Percentiles rank a stretch among this genome's conserved stretches.
These are phyloP conservation scores for Phocoena sinus DNA, from an alignment of 2,113 vertebrate species.

Conservation along the genomic window DNA sequence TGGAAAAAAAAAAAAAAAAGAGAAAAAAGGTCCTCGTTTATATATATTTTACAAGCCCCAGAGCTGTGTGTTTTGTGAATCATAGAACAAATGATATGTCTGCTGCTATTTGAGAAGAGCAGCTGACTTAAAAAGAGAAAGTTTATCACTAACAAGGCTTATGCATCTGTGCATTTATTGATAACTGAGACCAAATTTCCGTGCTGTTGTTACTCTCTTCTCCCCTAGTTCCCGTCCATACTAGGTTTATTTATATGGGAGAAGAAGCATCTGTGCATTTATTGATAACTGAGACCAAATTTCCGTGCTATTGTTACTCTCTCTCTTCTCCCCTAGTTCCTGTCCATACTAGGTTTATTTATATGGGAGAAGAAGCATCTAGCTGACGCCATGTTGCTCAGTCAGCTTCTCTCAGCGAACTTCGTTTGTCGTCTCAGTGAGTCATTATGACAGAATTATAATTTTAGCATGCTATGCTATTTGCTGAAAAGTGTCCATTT, in stretches of 20 bases:
- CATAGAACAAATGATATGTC: conserved; percentile 35
- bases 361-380: background rate
- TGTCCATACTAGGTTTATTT: conserved; percentile 51
- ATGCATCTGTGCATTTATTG: fast-evolving
- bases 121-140: conserved; percentile 6
- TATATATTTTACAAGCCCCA: background rate
- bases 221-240: conserved; percentile 38
- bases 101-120: conserved; percentile 27
- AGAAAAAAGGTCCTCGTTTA: conserved; percentile 38
- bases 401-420: conserved; percentile 64
- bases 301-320: too few relatives aligned
- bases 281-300: too few relatives aligned
- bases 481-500: conserved; percentile 75
- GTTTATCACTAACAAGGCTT: background rate
- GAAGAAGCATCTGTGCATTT: background rate
- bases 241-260: conserved; percentile 26
- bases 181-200: background rate
- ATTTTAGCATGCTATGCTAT: conserved; percentile 60
- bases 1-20: background rate
- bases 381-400: conserved; percentile 34
- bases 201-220: background rate
- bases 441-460: conserved; percentile 72
- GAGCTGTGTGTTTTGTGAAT: conserved; percentile 49
- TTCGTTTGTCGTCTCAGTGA: conserved; percentile 56
- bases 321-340: conserved; percentile 18